Evolutionary conservation across 2,113 vertebrate species (phyloP), one percentile per base, ranked within the genome.

Genomic region (Camelus dromedarius): DNA sequence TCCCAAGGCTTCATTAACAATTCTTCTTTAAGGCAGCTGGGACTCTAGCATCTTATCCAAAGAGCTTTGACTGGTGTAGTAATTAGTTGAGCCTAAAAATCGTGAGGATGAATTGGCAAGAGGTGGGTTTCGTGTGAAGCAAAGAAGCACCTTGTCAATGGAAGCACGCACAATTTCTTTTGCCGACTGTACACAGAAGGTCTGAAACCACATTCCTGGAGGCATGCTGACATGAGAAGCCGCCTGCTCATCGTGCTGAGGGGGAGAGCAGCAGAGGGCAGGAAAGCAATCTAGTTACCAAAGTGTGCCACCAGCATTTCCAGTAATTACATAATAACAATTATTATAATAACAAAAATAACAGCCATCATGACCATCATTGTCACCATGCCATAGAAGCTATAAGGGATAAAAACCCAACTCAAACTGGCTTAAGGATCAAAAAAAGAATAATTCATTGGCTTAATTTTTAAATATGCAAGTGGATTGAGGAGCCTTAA

Each of bases 1-100:
- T 97, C 93, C 73, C 26, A 30, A 83, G 64, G 66, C 62, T 97
- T 97, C 86, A 60, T 97, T 98, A 98, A 64, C 64, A 77, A 93
- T 93, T 90, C 90, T 58, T 94, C 82, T 96, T 86, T 85, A 94
- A 97, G 97, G 58, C 38, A 58, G 38, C 38, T 79, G 88, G 79
- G 48, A 79, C 83, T 82, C 6, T 0, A 12, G 56, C 20, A 54
- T 30, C 66, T 91, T 70, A 75, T 28, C 52, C 73, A 14, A 80
- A 94, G 35, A 30, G 5, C 2, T 7, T 82, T 85, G 66, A 54
- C 86, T 32, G 24, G 38, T 35, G 20, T 4, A 0, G 46, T 80
- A 80, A 97, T 97, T 93, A 96, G 16, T 82, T 85, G 94, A 91
- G 72, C 80, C 67, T 66, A 52, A 89, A 95, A 32, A 4, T 6